phyloP scores from a whole-genome alignment of 2,113 vertebrate species.

The Microcebus jonahi region DNA sequence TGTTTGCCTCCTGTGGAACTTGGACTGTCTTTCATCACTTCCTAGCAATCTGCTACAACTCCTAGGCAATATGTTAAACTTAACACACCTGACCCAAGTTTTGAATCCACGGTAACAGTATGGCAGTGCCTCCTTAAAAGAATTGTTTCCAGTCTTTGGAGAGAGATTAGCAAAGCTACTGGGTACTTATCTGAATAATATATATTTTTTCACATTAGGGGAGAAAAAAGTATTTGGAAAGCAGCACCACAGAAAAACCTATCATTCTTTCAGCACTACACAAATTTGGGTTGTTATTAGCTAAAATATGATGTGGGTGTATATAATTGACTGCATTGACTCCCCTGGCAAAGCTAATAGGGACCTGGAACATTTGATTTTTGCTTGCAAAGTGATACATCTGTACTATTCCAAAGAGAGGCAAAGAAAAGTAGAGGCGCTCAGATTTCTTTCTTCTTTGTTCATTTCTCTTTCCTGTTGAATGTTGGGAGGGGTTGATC shows the following conservation, averaged over 20 bases:
- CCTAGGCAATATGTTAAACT: not conserved
- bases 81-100: not conserved
- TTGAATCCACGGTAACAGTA: not conserved
- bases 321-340: not conserved
- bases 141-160: not conserved
- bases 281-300: not conserved
- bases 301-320: not conserved
- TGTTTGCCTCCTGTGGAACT: not conserved
- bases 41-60: not conserved
- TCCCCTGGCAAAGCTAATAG: not conserved
- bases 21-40: not conserved
- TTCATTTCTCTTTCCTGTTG: slow-evolving; percentile 75
- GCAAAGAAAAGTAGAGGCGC: slow-evolving; percentile 39
- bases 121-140: not conserved
- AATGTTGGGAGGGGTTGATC: slow-evolving; percentile 55
- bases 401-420: slow-evolving; percentile 63
- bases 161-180: not conserved
- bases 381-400: slow-evolving; percentile 77
- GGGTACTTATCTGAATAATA: not conserved
- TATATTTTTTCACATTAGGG: not conserved
- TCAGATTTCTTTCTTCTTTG: slow-evolving; percentile 75
- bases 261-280: not conserved
- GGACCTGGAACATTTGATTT: slow-evolving; percentile 30
- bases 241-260: not conserved
- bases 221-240: not conserved